Conservation (phyloP, 2,888 invertebrate genomes). For the Synergus laeviventris region DNA sequence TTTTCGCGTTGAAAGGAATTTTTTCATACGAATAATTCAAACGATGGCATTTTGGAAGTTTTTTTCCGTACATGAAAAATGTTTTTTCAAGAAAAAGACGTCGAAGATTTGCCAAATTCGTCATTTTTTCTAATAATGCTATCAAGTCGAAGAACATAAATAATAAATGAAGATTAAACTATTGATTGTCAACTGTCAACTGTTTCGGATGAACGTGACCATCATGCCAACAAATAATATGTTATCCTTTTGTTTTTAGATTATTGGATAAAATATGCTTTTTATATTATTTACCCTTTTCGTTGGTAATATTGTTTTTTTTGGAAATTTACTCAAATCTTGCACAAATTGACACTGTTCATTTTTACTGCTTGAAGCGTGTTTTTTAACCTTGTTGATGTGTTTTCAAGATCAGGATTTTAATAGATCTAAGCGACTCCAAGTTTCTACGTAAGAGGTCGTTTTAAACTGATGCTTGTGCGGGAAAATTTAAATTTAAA, state of each 20-base stretch:
- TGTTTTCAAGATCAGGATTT: constrained; percentile 35
- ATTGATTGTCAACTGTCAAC: constrained; percentile 22
- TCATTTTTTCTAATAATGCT: not conserved
- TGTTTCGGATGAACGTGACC: constrained; percentile 15
- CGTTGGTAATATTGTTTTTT: constrained; percentile 5
- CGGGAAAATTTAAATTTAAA: not conserved
- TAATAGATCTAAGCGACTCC: not conserved
- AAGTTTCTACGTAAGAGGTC: not conserved
- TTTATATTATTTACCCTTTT: not conserved
- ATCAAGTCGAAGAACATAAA: not conserved
- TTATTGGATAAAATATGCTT: constrained; percentile 2
- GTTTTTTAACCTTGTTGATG: constrained; percentile 34
- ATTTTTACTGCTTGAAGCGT: constrained; percentile 12
- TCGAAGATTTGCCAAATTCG: constrained; percentile 7
- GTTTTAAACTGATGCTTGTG: not conserved
- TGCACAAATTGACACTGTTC: constrained; percentile 20
- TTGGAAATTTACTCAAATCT: constrained; percentile 5
- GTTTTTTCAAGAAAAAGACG: constrained; percentile 1
- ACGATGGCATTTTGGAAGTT: not conserved
- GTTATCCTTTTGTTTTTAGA: constrained; percentile 1
- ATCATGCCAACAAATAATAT: constrained; percentile 6
- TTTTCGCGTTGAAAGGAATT: not conserved
- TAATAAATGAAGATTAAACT: not conserved
- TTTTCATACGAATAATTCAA: not conserved
- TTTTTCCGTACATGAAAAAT: not conserved